Base-by-base conservation (phyloP, 2,113 vertebrate species). In the Polypterus bichir region DNA sequence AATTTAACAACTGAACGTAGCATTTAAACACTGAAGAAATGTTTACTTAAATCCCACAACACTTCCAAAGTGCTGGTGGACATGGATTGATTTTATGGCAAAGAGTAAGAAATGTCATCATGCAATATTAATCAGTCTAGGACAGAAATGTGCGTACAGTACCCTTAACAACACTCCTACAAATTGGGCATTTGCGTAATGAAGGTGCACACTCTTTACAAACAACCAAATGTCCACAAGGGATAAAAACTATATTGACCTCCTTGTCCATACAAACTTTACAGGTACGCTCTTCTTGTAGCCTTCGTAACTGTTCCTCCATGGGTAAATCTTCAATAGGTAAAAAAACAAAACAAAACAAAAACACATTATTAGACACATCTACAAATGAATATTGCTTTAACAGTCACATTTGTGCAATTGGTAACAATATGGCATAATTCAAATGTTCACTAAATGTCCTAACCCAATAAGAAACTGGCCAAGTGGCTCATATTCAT, bases 201-300 rank as follows among this genome's bases (percentile, higher is more conserved):
- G 88, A 87, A 0, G 89, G 87, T 1, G 89, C 89, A 66, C 89
- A 91, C 45, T 86, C 86, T 70, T 86, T 86, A 70, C 89, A 91
- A 7, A 91, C 89, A 46, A 91, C 89, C 67, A 91, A 76, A 69
- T 91, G 89, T 59, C 89, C 89, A 72, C 89, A 91, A 1, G 87
- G 88, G 67, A 91, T 91, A 70, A 91, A 91, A 53, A 90, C 87
- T 71, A 89, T 77, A 58, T 82, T 90, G 64, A 91, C 89, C 72
- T 91, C 88, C 73, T 74, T 88, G 74, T 91, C 89, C 89, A 91
- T 89, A 73, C 89, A 91, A 65, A 91, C 87, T 86, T 91, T 90
- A 72, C 88, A 91, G 0, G 86, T 91, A 72, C 87, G 69, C 71
- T 91, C 88, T 59, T 91, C 89, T 46, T 91, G 89, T 59, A 91